Base-by-base conservation (phyloP, 2,797 vertebrate species). In the Pseudomugil gertrudae region DNA sequence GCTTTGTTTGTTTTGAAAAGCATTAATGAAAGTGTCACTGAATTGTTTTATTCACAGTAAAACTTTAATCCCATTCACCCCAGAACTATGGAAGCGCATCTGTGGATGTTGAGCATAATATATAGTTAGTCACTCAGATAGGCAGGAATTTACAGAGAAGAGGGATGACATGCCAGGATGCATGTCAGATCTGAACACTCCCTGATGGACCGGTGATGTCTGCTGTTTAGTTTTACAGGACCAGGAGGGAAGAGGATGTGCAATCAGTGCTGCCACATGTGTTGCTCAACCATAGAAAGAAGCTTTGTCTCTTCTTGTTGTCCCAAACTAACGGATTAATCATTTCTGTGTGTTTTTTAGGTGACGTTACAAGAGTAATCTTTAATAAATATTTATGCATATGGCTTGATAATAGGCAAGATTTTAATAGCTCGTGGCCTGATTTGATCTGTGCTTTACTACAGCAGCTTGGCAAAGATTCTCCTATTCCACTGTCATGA, bases 121-220 rank as follows among this genome's bases (percentile, higher is more conserved):
- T 66, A 70, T 72, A 83, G 83, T 84, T 35, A 76, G 71, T 63
- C 65, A 38, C 54, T 69, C 79, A 79, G 82, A 87, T 86, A 88
- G 79, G 73, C 86, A 76, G 63, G 69, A 35, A 62, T 70, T 74
- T 8, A 1, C 7, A 13, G 26, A 60, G 54, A 23, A 15, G 60
- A 50, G 32, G 52, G 72, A 58, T 33, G 63, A 82, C 47, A 17
- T 53, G 56, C 58, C 81, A 63, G 63, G 73, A 65, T 71, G 75
- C 9, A 11, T 76, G 71, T 66, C 9, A 2, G 63, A 72, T 70
- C 57, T 77, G 66, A 76, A 76, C 70, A 35, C 52, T 43, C 57
- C 72, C 69, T 73, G 66, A 79, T 72, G 79, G 59, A 76, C 66
- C 57, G 0, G 35, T 54, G 62, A 59, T 63, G 76, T 79, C 72